phyloP scores from a whole-genome alignment of 2,888 invertebrate genomes.

The Ophion ellenae region DNA sequence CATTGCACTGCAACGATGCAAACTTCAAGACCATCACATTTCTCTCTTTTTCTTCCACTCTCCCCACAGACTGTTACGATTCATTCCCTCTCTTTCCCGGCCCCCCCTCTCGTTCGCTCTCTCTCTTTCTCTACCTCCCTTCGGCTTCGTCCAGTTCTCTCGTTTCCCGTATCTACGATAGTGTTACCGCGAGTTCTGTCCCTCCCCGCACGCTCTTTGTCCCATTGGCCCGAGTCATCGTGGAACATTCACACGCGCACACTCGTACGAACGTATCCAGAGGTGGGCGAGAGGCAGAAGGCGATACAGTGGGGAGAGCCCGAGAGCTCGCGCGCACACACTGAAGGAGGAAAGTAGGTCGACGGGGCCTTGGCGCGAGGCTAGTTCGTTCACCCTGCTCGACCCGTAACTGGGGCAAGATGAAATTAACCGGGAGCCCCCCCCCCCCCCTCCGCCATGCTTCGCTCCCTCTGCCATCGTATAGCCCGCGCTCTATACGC shows the following conservation, averaged over 20 bases:
- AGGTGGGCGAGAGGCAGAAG: conserved; percentile 11
- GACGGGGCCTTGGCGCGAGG: conserved; percentile 84
- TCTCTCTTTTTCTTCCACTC: background rate
- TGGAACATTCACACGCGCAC: conserved; percentile 26
- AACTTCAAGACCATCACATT: background rate
- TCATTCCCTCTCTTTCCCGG: background rate
- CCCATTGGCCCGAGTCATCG: conserved; percentile 57
- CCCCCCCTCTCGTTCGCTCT: background rate
- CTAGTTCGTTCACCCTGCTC: conserved; percentile 87
- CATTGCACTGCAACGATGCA: no score
- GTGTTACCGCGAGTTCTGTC: conserved; percentile 30
- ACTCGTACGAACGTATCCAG: conserved; percentile 15
- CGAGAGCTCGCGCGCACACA: conserved; percentile 47
- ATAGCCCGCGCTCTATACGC: conserved; percentile 55
- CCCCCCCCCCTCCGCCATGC: conserved; percentile 80
- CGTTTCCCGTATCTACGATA: conserved; percentile 29
- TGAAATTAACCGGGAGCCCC: conserved; percentile 86
- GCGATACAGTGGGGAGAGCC: conserved; percentile 36
- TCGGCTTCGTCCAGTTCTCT: conserved; percentile 19
- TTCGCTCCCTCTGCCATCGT: conserved; percentile 75
- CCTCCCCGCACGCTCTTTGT: conserved; percentile 61
- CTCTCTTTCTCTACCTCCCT: conserved; percentile 28
- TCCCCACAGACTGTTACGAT: background rate
- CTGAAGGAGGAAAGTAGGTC: conserved; percentile 81
- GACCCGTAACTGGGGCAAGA: conserved; percentile 87